These are phyloP conservation scores for Papilio xuthus DNA, from an alignment of 1,140 invertebrate species.

Conservation along the genomic window DNA sequence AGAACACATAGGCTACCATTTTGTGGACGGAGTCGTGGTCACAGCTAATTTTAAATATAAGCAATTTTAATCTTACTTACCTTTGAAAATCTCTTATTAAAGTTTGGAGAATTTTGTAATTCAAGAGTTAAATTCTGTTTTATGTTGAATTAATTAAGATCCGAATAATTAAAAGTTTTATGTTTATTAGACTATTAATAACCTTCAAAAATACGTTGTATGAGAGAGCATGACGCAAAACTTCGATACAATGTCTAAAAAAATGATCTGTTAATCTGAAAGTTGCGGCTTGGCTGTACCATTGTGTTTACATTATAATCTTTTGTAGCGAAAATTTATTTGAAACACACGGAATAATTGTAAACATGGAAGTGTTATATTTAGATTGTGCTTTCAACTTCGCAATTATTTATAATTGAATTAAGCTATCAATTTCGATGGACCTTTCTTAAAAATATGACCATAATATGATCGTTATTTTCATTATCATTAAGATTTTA, in stretches of 20 bases:
- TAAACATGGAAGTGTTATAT: conserved; percentile 11
- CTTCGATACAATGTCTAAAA: conserved; percentile 28
- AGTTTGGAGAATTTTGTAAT: not conserved
- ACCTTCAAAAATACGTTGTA: not conserved
- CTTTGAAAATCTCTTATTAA: not conserved
- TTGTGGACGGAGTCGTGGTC: too few relatives aligned
- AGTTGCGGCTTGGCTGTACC: conserved; percentile 28
- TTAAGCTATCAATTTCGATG: not conserved
- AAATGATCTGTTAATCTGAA: conserved; percentile 33
- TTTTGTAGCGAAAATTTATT: conserved; percentile 35
- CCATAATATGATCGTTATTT: not conserved
- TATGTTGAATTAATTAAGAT: not conserved
- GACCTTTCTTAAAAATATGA: not conserved
- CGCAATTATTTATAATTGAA: not conserved
- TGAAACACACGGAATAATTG: conserved; percentile 23
- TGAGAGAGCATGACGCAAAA: conserved; percentile 18
- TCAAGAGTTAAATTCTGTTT: not conserved
- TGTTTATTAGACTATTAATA: not conserved
- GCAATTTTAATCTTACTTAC: not conserved
- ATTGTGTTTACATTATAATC: conserved; percentile 35
- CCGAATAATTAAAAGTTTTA: not conserved
- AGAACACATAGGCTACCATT: too few relatives aligned
- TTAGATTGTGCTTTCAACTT: not conserved
- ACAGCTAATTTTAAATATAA: too few relatives aligned
- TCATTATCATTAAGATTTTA: too few relatives aligned